A percentile compares a stretch with the other conserved stretches of the same genome.
Evolutionary conservation across 2,113 vertebrate genomes (phyloP).

Genomic region (Carassius gibelio): DNA sequence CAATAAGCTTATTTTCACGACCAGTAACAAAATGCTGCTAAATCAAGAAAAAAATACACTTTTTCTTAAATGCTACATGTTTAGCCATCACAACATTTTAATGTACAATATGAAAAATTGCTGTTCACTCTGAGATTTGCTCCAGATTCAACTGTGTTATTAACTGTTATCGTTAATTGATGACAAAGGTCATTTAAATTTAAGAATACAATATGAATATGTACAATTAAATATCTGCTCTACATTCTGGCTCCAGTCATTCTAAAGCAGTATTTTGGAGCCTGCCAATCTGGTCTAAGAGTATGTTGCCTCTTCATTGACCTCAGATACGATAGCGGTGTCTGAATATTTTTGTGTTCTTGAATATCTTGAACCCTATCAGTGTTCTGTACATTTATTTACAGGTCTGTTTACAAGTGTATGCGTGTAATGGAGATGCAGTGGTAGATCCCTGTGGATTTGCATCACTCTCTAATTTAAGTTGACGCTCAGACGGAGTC

Average conservation of each 20-base stretch:
- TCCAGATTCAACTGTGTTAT: no score
- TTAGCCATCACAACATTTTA: background rate
- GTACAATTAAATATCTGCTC: background rate
- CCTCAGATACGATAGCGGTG: constrained; percentile 42
- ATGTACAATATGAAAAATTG: background rate
- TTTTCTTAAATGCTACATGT: background rate
- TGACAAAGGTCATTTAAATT: background rate
- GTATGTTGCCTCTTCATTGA: constrained; percentile 27
- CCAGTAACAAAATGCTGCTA: background rate
- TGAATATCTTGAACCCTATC: constrained; percentile 24
- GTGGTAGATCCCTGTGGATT: constrained; percentile 49
- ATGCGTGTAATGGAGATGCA: constrained; percentile 48
- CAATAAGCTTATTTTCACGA: background rate
- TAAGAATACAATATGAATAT: background rate
- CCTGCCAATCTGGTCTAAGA: background rate
- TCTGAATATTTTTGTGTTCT: constrained; percentile 27
- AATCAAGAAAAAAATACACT: background rate
- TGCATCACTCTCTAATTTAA: constrained; percentile 64
- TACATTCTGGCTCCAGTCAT: background rate
- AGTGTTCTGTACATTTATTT: constrained; percentile 48
- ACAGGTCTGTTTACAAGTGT: constrained; percentile 46
- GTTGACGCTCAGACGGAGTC: constrained; percentile 55
- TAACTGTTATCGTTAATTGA: background rate
- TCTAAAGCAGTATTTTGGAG: background rate
- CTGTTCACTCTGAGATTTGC: background rate